phyloP scores from a whole-genome alignment of 2,797 vertebrate genomes.

The Mus minutoides region DNA sequence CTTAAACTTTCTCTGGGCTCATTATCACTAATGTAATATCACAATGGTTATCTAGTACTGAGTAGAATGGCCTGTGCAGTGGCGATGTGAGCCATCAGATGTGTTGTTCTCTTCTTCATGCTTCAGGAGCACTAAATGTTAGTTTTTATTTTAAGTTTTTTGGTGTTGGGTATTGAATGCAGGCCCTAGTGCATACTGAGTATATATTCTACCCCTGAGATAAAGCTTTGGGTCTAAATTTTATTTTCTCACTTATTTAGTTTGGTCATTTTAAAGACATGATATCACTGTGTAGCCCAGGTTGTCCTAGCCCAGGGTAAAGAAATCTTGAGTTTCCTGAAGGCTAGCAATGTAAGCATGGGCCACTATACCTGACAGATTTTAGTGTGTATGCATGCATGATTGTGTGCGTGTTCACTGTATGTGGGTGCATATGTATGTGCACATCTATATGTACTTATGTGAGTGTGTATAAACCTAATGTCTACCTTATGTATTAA shows the following conservation, averaged over 20 bases:
- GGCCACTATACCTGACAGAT: neutral
- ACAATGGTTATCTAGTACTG: neutral
- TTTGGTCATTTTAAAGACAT: neutral
- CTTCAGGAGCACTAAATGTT: neutral
- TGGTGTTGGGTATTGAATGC: neutral
- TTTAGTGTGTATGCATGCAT: neutral
- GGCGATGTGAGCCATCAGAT: neutral
- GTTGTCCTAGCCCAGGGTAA: neutral
- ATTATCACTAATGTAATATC: neutral
- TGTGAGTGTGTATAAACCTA: neutral
- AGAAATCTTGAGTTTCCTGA: neutral
- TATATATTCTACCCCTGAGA: neutral
- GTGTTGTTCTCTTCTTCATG: conserved; percentile 10
- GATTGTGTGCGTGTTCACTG: neutral
- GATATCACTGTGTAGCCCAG: neutral
- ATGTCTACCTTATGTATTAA: neutral
- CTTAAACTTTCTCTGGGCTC: conserved; percentile 14
- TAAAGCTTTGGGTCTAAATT: neutral
- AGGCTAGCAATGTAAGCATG: neutral
- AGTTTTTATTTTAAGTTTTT: neutral
- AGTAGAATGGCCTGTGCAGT: neutral
- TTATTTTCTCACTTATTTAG: neutral
- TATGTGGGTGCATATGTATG: neutral
- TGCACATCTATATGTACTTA: neutral
- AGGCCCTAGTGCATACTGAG: neutral